phyloP scores from a whole-genome alignment of 2,888 invertebrate genomes.

The Hypena proboscidalis region DNA sequence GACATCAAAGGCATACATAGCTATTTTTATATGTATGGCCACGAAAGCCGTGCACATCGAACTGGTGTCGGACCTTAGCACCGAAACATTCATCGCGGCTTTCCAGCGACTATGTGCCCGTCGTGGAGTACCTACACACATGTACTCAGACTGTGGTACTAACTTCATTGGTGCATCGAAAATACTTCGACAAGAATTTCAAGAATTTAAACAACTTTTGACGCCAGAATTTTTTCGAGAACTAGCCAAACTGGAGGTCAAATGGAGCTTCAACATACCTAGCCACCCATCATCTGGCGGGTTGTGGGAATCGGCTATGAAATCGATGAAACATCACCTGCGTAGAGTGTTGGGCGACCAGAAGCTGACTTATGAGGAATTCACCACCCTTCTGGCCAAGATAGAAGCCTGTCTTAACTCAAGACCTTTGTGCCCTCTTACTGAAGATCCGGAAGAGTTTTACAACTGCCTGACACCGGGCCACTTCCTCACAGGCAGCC shows the following conservation, averaged over 20 bases:
- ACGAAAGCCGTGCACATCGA: conserved; percentile 28
- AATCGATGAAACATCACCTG: conserved; percentile 2
- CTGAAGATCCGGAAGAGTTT: conserved; percentile 32
- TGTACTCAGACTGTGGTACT: conserved; percentile 21
- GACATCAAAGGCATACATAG: too few species aligned
- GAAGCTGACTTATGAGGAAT: conserved; percentile 6
- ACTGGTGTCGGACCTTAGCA: conserved; percentile 17
- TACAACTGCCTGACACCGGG: conserved; percentile 30
- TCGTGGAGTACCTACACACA: conserved; percentile 14
- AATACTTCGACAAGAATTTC: conserved; percentile 1
- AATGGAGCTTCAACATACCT: neutral
- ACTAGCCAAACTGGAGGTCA: neutral
- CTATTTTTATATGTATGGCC: conserved; percentile 21
- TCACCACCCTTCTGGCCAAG: conserved; percentile 4
- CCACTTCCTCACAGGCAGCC: conserved; percentile 29
- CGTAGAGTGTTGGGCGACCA: neutral
- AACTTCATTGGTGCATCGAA: conserved; percentile 2
- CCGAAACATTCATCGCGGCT: conserved; percentile 9
- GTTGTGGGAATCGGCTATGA: conserved; percentile 1
- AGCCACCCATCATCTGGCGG: neutral
- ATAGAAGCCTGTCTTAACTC: conserved; percentile 18
- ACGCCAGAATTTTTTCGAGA: too few species aligned
- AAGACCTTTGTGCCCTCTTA: conserved; percentile 26
- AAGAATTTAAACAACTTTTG: neutral
- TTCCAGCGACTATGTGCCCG: conserved; percentile 17